Base-by-base conservation (phyloP, 2,888 invertebrate species). In the Parnassius smintheus region DNA sequence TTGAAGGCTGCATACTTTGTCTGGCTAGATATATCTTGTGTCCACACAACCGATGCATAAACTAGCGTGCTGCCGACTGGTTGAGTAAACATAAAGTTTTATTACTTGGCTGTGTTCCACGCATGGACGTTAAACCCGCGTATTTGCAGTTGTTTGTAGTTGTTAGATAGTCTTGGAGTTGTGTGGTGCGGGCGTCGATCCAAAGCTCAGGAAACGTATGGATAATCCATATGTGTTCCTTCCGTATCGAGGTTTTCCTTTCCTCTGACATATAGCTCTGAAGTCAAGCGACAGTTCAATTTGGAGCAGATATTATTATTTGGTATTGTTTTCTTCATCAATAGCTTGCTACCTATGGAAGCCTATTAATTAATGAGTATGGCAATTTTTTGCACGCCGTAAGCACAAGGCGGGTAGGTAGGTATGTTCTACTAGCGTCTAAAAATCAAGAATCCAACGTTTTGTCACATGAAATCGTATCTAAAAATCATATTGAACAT, bases 51-150 rank as follows among this genome's bases (percentile, higher is more conserved):
- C 74, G 77, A 49, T 80, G 76, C 81, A 82, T 83, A 85, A 83
- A 83, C 83, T 80, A 81, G 82, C 79, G 77, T 78, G 79, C 77
- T 81, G 83, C 83, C 78, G 84, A 85, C 82, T 85, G 78, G 80
- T 77, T 82, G 81, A 86, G 86, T 85, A 87, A 89, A 90, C 91
- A 89, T 87, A 82, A 86, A 86, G 86, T 88, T 90, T 91, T 90
- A 91, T 90, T 86, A 88, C 85, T 91, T 91, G 91, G 91, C 91
- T 83, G 79, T 83, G 87, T 88, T 91, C 91, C 91, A 91, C 86
- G 86, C 85, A 82, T 78, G 83, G 80, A 80, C 82, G 84, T 86
- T 86, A 85, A 88, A 83, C 85, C 84, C 80, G 78, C 77, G 83
- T 86, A 82, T 87, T 85, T 85, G 83, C 85, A 81, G 75, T 79